Evolutionary conservation across 2,113 vertebrate species (phyloP).

Genomic region (Crotalus viridis): DNA sequence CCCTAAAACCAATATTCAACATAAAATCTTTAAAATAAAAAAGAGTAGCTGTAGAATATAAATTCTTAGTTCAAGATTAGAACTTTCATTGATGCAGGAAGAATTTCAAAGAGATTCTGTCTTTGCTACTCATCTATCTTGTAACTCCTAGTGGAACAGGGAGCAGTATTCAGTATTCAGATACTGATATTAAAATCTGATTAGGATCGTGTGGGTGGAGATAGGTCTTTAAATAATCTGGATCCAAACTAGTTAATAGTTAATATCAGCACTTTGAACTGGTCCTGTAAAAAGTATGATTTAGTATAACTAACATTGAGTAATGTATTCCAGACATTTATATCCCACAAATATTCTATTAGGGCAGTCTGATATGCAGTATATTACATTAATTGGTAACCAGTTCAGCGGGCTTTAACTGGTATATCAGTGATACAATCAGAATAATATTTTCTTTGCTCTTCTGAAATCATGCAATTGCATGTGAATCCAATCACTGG

Average conservation of each 20-base stretch:
- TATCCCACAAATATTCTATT: background rate
- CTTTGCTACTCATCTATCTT: background rate
- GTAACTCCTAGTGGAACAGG: background rate
- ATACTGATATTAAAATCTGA: background rate
- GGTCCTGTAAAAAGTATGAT: background rate
- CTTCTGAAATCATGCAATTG: background rate
- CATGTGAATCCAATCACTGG: constrained; percentile 30
- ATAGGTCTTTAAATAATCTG: background rate
- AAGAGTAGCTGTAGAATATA: background rate
- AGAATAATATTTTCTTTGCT: background rate
- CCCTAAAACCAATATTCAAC: background rate
- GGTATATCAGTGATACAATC: background rate
- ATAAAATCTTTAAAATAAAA: background rate
- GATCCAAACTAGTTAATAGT: background rate
- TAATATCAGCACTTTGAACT: background rate
- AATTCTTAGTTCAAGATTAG: background rate
- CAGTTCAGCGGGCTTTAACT: background rate
- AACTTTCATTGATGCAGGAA: background rate
- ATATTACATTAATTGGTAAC: background rate
- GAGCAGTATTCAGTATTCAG: too few species aligned
- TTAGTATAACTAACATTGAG: background rate
- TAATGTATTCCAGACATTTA: background rate
- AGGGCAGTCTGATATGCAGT: background rate
- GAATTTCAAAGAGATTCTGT: background rate
- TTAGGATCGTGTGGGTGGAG: background rate